Evolutionary conservation across 1,140 invertebrate genomes (phyloP).

Genomic region (Heliconius hewitsoni): DNA sequence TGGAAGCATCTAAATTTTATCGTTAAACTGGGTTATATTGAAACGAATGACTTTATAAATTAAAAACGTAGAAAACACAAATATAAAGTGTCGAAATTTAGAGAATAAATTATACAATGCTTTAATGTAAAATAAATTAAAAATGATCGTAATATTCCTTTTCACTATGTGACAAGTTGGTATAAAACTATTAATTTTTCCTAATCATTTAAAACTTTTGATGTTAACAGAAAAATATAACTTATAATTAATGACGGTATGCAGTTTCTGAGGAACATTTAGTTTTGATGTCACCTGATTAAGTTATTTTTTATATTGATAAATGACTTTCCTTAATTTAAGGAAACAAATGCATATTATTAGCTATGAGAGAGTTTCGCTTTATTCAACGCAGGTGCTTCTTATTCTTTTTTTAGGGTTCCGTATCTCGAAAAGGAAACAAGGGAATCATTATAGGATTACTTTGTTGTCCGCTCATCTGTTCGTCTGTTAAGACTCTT

Average conservation of each 20-base stretch:
- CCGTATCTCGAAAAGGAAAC: too few species aligned
- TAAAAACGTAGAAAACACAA: slow-evolving; percentile 2
- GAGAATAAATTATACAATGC: neutral
- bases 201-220: neutral
- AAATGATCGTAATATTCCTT: neutral
- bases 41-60: slow-evolving; percentile 11
- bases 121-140: neutral
- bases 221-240: neutral
- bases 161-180: neutral
- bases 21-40: neutral
- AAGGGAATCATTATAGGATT: too few species aligned
- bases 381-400: too few species aligned
- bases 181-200: neutral
- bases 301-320: neutral
- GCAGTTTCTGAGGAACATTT: neutral
- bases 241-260: neutral
- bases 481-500: too few species aligned
- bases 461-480: too few species aligned
- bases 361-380: too few species aligned
- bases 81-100: neutral
- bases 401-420: too few species aligned
- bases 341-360: neutral
- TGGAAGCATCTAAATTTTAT: slow-evolving; percentile 1
- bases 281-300: neutral
- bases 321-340: neutral